These are phyloP conservation scores for Augochlorella aurata DNA, from an alignment of 2,888 invertebrate genomes.

Conservation along the genomic window DNA sequence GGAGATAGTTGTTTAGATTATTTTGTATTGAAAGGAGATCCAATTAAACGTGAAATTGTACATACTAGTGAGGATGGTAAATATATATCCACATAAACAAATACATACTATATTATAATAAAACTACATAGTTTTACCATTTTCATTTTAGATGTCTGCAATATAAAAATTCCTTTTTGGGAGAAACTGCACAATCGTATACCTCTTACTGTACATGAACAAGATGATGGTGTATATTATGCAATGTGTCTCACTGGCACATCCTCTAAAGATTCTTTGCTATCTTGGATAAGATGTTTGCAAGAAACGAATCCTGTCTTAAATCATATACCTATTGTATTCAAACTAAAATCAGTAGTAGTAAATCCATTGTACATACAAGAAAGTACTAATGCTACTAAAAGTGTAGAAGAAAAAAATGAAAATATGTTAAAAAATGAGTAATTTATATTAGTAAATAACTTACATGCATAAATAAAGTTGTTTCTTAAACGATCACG, in stretches of 20 bases:
- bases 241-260: constrained; percentile 95
- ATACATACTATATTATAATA: neutral
- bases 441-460: constrained; percentile 15
- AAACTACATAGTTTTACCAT: neutral
- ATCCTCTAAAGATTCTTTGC: constrained; percentile 93
- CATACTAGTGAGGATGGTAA: constrained; percentile 86
- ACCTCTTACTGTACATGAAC: constrained; percentile 91
- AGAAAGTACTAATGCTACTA: neutral
- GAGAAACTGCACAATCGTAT: constrained; percentile 82
- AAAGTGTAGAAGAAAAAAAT: neutral
- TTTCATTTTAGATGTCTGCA: constrained; percentile 87
- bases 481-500: neutral
- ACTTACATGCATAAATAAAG: constrained; percentile 36
- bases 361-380: constrained; percentile 9
- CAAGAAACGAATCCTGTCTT: constrained; percentile 90
- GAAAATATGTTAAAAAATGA: neutral
- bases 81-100: neutral
- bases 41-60: constrained; percentile 42
- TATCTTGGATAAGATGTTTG: constrained; percentile 94
- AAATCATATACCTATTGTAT: constrained; percentile 90
- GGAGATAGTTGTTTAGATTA: constrained; percentile 90
- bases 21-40: constrained; percentile 90
- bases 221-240: constrained; percentile 94
- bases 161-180: constrained; percentile 85
- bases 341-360: constrained; percentile 84